Evolutionary conservation across 2,797 vertebrate genomes (phyloP).

Genomic region (Trachops cirrhosus): DNA sequence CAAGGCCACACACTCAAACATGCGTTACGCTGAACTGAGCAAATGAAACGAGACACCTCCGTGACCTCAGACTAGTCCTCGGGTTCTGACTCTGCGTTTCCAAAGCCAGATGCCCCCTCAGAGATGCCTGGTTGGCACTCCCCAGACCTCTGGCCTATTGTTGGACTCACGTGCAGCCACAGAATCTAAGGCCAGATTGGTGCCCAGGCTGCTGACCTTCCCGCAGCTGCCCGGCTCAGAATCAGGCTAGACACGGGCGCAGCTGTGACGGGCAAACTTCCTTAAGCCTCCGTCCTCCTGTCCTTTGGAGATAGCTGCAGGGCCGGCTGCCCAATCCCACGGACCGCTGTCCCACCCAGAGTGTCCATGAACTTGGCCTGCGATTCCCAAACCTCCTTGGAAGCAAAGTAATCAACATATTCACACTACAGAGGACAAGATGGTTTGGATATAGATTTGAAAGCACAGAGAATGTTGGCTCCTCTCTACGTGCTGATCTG

Average conservation of each 20-base stretch:
- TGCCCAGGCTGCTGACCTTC: background rate
- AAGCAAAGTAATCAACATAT: background rate
- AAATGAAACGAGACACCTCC: background rate
- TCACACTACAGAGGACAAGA: background rate
- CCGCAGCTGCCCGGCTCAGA: conserved; percentile 2
- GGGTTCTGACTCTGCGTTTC: background rate
- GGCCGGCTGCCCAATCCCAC: background rate
- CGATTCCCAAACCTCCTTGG: background rate
- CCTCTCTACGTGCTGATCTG: background rate
- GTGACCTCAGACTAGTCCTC: background rate
- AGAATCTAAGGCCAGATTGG: conserved; percentile 10
- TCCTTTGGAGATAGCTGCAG: too few relatives aligned
- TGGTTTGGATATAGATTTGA: background rate
- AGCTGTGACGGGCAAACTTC: background rate
- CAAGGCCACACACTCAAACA: background rate
- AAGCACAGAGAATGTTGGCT: background rate
- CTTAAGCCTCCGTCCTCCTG: too few relatives aligned
- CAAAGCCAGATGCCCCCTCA: background rate
- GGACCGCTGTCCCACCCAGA: background rate
- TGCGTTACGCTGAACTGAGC: background rate
- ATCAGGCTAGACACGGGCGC: background rate
- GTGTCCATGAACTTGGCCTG: background rate
- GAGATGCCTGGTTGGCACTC: background rate
- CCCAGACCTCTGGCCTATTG: background rate
- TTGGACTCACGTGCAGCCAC: conserved; percentile 11